phyloP scores from a whole-genome alignment of 2,113 vertebrate genomes.

The Eclectus roratus region DNA sequence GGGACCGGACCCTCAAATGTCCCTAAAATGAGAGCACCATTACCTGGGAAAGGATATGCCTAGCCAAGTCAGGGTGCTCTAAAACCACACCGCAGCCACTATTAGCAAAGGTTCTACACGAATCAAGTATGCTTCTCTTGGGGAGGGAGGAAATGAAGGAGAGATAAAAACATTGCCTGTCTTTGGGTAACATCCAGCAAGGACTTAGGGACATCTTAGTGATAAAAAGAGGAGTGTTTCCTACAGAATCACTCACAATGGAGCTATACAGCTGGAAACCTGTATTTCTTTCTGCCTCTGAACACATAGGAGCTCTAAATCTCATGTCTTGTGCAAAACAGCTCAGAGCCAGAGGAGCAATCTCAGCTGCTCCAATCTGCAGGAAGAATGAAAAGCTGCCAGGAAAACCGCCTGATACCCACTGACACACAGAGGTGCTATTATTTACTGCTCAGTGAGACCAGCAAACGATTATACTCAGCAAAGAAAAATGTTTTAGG shows the following conservation, averaged over 20 bases:
- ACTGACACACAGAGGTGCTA: conserved; percentile 1
- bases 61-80: background rate
- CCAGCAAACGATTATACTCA: background rate
- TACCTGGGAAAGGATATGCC: background rate
- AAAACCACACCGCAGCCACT: background rate
- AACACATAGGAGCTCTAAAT: background rate
- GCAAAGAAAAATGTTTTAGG: background rate
- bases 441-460: conserved; percentile 1
- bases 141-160: background rate
- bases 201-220: background rate
- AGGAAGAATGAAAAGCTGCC: background rate
- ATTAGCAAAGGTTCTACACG: background rate
- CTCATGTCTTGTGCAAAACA: background rate
- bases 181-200: background rate
- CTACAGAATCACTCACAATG: background rate
- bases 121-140: background rate
- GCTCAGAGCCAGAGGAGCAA: background rate
- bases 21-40: background rate
- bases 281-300: background rate
- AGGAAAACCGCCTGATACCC: conserved; percentile 26
- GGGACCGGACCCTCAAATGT: no score
- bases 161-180: background rate
- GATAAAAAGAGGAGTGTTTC: background rate
- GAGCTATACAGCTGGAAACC: background rate
- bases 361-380: background rate